A percentile compares a stretch with the other conserved stretches of the same genome.
phyloP scores from a whole-genome alignment of 2,797 vertebrate genomes.

The Cyprinella venusta region DNA sequence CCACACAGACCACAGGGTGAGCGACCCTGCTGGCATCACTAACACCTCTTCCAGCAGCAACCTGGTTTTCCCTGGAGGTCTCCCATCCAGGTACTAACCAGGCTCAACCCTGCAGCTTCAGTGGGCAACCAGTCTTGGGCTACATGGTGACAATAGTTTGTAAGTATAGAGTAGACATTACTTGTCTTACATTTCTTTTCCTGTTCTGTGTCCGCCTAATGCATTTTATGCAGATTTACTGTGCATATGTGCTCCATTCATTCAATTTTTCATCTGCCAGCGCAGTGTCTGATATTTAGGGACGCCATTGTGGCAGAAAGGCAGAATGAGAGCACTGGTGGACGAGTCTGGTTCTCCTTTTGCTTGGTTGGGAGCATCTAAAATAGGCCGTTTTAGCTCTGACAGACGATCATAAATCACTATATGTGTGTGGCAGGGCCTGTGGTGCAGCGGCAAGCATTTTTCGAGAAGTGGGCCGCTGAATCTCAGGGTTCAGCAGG shows the following conservation, averaged over 20 bases:
- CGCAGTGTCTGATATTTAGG: conserved; percentile 84
- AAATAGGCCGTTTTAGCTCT: conserved; percentile 83
- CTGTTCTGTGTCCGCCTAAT: conserved; percentile 28
- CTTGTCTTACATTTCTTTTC: not conserved
- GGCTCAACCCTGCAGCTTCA: too few relatives aligned
- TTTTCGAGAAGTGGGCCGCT: conserved; percentile 69
- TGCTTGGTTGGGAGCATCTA: conserved; percentile 84
- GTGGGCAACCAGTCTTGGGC: too few relatives aligned
- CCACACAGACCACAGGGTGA: too few relatives aligned
- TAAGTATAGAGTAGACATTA: not conserved
- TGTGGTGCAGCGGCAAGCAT: conserved; percentile 77
- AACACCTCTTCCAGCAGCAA: too few relatives aligned
- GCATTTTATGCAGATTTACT: conserved; percentile 48
- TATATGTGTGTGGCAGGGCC: conserved; percentile 71
- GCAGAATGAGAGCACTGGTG: conserved; percentile 71
- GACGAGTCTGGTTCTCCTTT: conserved; percentile 75
- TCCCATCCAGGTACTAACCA: too few relatives aligned
- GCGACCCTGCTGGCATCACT: too few relatives aligned
- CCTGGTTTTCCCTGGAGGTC: too few relatives aligned
- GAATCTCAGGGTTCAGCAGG: conserved; percentile 19
- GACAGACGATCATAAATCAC: conserved; percentile 85
- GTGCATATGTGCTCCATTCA: conserved; percentile 76
- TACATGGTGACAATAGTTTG: not conserved
- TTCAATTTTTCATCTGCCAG: conserved; percentile 82
- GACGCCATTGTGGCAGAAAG: conserved; percentile 74